A percentile compares a stretch with the other conserved stretches of the same genome.
Evolutionary conservation across 2,888 invertebrate genomes (phyloP).

Genomic region (Plebejus argus): DNA sequence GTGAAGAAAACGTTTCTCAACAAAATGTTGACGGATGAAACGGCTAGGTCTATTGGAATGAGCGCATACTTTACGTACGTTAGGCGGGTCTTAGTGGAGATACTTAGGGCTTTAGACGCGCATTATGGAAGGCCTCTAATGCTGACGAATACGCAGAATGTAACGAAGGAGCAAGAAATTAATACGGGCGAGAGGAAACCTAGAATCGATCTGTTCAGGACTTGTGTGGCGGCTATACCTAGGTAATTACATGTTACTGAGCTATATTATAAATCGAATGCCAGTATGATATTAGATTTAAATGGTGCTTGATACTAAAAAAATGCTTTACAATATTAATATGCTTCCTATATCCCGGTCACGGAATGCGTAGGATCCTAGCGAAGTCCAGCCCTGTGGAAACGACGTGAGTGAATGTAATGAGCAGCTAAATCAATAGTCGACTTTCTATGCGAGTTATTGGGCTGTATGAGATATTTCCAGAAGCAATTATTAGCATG

Average conservation of each 20-base stretch:
- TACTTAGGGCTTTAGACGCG: constrained; percentile 94
- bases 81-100: constrained; percentile 96
- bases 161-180: constrained; percentile 96
- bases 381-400: too few relatives aligned
- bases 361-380: too few relatives aligned
- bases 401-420: too few relatives aligned
- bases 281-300: too few relatives aligned
- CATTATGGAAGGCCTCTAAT: constrained; percentile 98
- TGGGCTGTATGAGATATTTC: too few relatives aligned
- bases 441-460: too few relatives aligned
- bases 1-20: constrained; percentile 98
- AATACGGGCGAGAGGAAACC: constrained; percentile 98
- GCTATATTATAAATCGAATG: constrained; percentile 2
- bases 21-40: constrained; percentile 97
- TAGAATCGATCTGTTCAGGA: constrained; percentile 97
- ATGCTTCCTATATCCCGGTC: too few relatives aligned
- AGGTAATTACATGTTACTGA: constrained; percentile 51
- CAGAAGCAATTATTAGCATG: too few relatives aligned
- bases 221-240: constrained; percentile 99
- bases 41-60: constrained; percentile 97
- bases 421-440: too few relatives aligned
- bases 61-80: constrained; percentile 98
- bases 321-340: too few relatives aligned
- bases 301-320: too few relatives aligned
- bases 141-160: constrained; percentile 97